phyloP scores from a whole-genome alignment of 2,797 vertebrate genomes.

The Intellagama lesueurii region DNA sequence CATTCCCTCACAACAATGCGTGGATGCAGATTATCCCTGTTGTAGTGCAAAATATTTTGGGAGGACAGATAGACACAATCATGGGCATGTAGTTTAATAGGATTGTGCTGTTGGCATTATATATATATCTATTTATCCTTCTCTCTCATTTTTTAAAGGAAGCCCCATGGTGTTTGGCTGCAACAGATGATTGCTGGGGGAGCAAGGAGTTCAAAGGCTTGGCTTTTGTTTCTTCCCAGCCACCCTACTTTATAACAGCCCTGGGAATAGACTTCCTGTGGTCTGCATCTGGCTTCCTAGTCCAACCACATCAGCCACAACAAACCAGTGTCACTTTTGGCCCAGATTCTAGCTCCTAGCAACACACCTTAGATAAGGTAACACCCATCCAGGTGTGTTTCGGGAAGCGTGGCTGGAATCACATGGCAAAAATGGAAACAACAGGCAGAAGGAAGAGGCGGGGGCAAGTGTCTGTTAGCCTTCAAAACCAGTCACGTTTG shows the following conservation, averaged over 20 bases:
- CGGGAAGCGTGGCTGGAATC: not conserved
- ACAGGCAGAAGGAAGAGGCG: not conserved
- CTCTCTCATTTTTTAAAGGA: not conserved
- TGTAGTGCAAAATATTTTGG: not conserved
- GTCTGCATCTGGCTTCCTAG: not conserved
- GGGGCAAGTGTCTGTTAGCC: not conserved
- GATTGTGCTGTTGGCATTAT: no score
- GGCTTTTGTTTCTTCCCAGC: not conserved
- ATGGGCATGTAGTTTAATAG: no score
- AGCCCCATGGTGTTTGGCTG: not conserved
- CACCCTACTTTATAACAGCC: not conserved
- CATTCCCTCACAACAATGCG: not conserved
- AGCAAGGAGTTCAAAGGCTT: not conserved
- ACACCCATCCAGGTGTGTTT: not conserved
- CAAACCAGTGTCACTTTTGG: not conserved
- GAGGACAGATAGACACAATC: not conserved
- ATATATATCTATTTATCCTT: no score
- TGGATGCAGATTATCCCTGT: not conserved
- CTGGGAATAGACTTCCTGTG: constrained; percentile 24
- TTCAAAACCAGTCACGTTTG: not conserved
- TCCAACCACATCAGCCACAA: not conserved
- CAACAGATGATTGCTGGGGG: not conserved
- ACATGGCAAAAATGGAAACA: not conserved
- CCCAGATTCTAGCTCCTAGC: not conserved
- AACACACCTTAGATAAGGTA: not conserved